phyloP scores from a whole-genome alignment of 2,888 invertebrate genomes.

The Tanaodytes sp. region DNA sequence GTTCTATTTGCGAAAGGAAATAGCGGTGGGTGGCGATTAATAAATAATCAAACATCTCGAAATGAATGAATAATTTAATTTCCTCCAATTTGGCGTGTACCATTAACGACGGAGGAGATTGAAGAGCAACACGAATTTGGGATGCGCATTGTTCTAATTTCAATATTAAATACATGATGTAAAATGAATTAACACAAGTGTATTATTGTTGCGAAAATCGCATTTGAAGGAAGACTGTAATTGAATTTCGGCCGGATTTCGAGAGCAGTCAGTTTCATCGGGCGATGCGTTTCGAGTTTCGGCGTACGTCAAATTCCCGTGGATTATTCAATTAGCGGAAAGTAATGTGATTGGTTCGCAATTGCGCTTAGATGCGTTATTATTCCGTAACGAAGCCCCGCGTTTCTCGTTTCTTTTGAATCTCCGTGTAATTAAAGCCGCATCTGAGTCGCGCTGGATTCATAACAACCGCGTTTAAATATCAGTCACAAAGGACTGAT shows the following conservation, averaged over 20 bases:
- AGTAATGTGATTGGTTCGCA: constrained; percentile 32
- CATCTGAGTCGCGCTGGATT: no score
- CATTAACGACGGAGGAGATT: no score
- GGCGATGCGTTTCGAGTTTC: constrained; percentile 22
- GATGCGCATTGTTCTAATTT: constrained; percentile 37
- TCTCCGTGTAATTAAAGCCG: no score
- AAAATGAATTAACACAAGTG: constrained; percentile 45
- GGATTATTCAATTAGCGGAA: constrained; percentile 41
- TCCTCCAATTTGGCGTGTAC: no score
- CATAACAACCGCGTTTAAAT: no score
- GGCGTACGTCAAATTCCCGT: constrained; percentile 35
- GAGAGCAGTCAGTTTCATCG: constrained; percentile 39
- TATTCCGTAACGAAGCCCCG: constrained; percentile 3
- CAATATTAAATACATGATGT: constrained; percentile 41
- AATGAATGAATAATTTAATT: no score
- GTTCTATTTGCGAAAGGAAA: no score
- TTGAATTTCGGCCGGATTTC: constrained; percentile 39
- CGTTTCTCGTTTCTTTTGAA: constrained; percentile 6
- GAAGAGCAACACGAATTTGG: no score
- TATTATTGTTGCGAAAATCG: constrained; percentile 45
- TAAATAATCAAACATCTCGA: no score
- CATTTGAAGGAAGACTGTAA: no score
- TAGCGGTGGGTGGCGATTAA: no score
- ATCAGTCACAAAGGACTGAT: no score
- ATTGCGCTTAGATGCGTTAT: constrained; percentile 31